phyloP scores from a whole-genome alignment of 92 coral and sea anemone species.

The Epizoanthus rinbou region DNA sequence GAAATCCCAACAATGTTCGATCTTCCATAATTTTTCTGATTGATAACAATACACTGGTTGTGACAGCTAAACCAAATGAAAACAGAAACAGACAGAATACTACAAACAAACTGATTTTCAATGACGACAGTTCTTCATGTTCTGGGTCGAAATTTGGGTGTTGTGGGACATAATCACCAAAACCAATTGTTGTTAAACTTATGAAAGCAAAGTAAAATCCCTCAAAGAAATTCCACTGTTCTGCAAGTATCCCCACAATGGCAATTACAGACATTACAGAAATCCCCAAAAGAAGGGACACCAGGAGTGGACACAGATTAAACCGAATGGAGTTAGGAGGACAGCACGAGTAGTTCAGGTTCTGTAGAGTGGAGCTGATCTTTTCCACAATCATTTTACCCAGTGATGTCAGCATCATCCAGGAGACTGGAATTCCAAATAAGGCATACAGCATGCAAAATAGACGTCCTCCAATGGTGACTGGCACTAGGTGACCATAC shows the following conservation, averaged over 20 bases:
- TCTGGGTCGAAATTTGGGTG: constrained; percentile 74
- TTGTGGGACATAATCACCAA: constrained; percentile 95
- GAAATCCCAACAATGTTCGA: constrained; percentile 70
- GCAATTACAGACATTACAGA: constrained; percentile 74
- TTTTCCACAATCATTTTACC: constrained; percentile 83
- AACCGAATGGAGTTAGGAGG: constrained; percentile 56
- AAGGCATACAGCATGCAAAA: constrained; percentile 88
- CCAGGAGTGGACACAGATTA: constrained; percentile 63
- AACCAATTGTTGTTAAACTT: constrained; percentile 94
- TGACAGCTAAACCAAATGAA: constrained; percentile 85
- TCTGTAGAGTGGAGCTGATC: constrained; percentile 64
- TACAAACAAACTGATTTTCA: constrained; percentile 72
- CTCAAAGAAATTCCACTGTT: constrained; percentile 92
- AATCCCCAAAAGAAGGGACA: constrained; percentile 57
- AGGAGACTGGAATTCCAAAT: constrained; percentile 91
- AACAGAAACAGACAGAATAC: constrained; percentile 80
- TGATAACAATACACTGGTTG: constrained; percentile 78
- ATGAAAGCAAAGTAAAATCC: constrained; percentile 98
- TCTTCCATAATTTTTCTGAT: constrained; percentile 86
- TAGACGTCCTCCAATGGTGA: constrained; percentile 70
- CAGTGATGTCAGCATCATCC: constrained; percentile 90
- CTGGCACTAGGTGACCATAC: constrained; percentile 82
- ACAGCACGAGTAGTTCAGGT: constrained; percentile 44
- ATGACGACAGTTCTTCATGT: constrained; percentile 66
- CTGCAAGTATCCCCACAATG: constrained; percentile 74